phyloP scores from a whole-genome alignment of 2,113 vertebrate genomes.

The Mustelus asterias region DNA sequence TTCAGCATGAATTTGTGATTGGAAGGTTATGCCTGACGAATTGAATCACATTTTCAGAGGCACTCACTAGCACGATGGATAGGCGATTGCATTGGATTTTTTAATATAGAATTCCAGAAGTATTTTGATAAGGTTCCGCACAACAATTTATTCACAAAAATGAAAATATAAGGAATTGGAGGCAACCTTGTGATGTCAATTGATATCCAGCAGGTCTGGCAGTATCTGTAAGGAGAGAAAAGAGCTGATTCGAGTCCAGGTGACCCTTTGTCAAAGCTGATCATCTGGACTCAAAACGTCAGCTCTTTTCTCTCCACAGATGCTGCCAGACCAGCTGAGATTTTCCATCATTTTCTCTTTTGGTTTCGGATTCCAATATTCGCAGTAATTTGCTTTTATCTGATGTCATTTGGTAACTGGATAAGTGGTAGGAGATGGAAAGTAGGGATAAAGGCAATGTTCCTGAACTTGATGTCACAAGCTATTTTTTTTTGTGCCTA shows the following conservation, averaged over 20 bases:
- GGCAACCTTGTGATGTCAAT: background rate
- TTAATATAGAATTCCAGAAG: background rate
- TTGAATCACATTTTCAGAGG: background rate
- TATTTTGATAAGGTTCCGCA: background rate
- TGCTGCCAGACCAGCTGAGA: too few relatives aligned
- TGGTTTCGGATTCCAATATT: too few relatives aligned
- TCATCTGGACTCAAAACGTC: too few relatives aligned
- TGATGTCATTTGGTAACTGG: background rate
- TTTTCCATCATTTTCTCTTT: too few relatives aligned
- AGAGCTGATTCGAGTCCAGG: too few relatives aligned
- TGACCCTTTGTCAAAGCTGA: too few relatives aligned
- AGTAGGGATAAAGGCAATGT: background rate
- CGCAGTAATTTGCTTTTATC: too few relatives aligned
- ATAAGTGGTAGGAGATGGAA: background rate
- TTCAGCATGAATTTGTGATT: background rate
- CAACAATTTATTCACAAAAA: background rate
- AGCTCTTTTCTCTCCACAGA: too few relatives aligned
- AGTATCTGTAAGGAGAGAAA: too few relatives aligned
- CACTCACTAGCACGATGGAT: background rate
- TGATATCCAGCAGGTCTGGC: background rate
- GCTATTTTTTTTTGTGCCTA: background rate
- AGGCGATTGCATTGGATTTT: background rate
- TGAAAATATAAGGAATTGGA: background rate
- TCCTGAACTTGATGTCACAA: background rate
- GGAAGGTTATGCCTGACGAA: background rate